A percentile compares a stretch with the other conserved stretches of the same genome.
Conservation (phyloP, 2,797 vertebrate genomes). For the Morus bassanus region DNA sequence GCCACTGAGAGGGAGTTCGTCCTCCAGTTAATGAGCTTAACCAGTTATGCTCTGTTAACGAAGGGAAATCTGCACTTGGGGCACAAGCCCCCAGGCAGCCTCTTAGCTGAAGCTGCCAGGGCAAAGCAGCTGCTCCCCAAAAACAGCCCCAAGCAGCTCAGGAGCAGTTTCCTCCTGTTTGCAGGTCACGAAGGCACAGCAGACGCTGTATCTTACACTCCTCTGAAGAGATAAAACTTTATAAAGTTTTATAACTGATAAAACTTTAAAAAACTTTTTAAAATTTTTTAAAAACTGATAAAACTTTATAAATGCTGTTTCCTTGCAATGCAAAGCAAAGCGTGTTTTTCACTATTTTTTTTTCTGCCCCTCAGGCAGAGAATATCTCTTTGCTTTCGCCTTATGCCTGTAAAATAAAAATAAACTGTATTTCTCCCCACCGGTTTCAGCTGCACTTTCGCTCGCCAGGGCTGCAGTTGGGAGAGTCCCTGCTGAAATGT, state of each 20-base stretch:
- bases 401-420: background rate
- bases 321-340: background rate
- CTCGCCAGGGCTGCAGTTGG: fast-evolving
- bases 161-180: too few relatives aligned
- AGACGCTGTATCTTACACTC: fast-evolving
- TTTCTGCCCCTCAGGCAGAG: background rate
- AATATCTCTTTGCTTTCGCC: background rate
- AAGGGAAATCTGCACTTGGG: background rate
- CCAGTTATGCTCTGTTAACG: background rate
- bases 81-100: background rate
- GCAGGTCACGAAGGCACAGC: background rate
- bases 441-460: background rate
- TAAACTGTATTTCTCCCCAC: background rate
- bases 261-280: too few relatives aligned
- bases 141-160: background rate
- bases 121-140: background rate
- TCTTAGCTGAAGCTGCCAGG: background rate
- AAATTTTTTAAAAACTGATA: too few relatives aligned
- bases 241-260: too few relatives aligned
- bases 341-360: background rate
- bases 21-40: background rate
- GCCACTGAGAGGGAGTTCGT: background rate
- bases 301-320: background rate
- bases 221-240: background rate
- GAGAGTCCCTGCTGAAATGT: background rate